These are phyloP conservation scores for Speoplatyrhinus poulsoni DNA, from an alignment of 2,113 vertebrate genomes.

Conservation along the genomic window DNA sequence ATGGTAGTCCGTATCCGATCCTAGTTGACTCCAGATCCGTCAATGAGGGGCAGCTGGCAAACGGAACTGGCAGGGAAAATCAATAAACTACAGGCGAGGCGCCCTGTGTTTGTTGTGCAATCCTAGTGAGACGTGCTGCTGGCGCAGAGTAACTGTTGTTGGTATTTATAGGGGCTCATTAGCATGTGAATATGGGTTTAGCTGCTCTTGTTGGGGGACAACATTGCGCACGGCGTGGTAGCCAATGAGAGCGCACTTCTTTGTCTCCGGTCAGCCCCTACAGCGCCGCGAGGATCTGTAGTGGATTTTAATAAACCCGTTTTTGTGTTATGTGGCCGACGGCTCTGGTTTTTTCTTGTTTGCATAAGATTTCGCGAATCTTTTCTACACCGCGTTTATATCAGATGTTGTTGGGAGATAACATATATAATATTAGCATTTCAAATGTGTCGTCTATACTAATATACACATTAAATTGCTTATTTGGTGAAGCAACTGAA, in stretches of 20 bases:
- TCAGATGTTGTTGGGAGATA: too few species aligned
- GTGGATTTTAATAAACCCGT: constrained; percentile 36
- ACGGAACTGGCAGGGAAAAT: constrained; percentile 46
- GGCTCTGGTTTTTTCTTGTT: constrained; percentile 1
- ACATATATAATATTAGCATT: too few species aligned
- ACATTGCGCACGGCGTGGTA: constrained; percentile 62
- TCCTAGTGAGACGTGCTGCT: constrained; percentile 57
- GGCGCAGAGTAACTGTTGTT: constrained; percentile 58
- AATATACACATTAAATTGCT: too few species aligned
- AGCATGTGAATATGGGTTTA: constrained; percentile 80
- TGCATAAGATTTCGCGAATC: background rate
- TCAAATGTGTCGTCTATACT: too few species aligned
- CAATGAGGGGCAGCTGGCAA: constrained; percentile 55
- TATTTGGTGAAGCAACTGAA: too few species aligned
- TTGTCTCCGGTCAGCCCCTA: constrained; percentile 75
- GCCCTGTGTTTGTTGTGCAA: constrained; percentile 59
- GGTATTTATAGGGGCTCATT: constrained; percentile 79
- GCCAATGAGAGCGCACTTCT: constrained; percentile 79
- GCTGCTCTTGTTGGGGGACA: constrained; percentile 57
- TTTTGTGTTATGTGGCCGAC: constrained; percentile 47
- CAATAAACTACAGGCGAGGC: constrained; percentile 43
- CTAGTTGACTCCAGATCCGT: constrained; percentile 13
- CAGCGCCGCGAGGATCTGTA: constrained; percentile 55
- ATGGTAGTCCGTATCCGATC: constrained; percentile 25
- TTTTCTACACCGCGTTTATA: too few species aligned